A percentile compares a stretch with the other conserved stretches of the same genome.
phyloP scores from a whole-genome alignment of 1,140 invertebrate genomes.

The Manduca sexta region DNA sequence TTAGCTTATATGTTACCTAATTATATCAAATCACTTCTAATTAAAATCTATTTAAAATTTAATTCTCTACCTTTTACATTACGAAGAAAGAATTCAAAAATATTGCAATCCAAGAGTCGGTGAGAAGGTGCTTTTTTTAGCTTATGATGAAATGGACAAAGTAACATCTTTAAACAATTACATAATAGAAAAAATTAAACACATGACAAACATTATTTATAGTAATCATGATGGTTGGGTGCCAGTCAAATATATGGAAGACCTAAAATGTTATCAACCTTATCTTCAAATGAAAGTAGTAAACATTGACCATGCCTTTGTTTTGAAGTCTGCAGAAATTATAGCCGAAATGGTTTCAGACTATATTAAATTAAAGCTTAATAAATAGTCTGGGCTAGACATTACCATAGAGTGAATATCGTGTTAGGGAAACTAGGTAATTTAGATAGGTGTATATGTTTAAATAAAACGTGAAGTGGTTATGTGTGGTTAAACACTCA shows the following conservation, averaged over 20 bases:
- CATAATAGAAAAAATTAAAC: slow-evolving; percentile 39
- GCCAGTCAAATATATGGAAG: slow-evolving; percentile 43
- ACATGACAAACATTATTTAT: slow-evolving; percentile 48
- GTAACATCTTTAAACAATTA: slow-evolving; percentile 37
- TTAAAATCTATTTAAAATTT: slow-evolving; percentile 38
- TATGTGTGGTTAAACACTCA: no score
- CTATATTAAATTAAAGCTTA: slow-evolving; percentile 29
- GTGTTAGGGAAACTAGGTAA: no score
- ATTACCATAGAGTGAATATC: no score
- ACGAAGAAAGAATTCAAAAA: slow-evolving; percentile 32
- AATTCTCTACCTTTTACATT: slow-evolving; percentile 29
- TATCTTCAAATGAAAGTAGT: slow-evolving; percentile 35
- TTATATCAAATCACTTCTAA: slow-evolving; percentile 24
- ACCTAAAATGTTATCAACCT: slow-evolving; percentile 39
- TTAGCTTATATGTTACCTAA: slow-evolving; percentile 36
- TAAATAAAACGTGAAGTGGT: no score
- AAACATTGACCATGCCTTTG: slow-evolving; percentile 48
- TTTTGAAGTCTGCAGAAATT: slow-evolving; percentile 49
- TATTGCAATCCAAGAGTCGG: slow-evolving; percentile 35
- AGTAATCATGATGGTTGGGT: slow-evolving; percentile 46
- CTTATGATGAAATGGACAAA: slow-evolving; percentile 60
- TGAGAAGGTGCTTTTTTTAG: slow-evolving; percentile 49
- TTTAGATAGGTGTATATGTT: neutral
- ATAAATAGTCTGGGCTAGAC: no score
- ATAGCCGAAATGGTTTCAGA: slow-evolving; percentile 44